Base-by-base conservation (phyloP, 1,140 invertebrate species). In the Sminthurides bifidus region DNA sequence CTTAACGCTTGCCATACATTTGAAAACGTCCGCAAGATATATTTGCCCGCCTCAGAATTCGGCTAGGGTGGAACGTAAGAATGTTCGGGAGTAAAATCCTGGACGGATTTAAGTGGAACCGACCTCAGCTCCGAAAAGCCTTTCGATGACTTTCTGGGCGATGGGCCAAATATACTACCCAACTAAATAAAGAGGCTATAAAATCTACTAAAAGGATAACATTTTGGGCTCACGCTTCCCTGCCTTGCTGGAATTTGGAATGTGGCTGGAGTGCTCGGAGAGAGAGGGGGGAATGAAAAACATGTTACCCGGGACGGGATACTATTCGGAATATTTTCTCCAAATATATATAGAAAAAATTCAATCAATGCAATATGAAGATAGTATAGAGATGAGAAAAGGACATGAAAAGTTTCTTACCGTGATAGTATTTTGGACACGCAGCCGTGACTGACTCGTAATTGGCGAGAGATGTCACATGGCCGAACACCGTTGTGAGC, bases 401-500 rank as follows among this genome's bases (percentile, higher is more conserved):
- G n/a, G n/a, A n/a, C n/a, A n/a, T n/a, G n/a, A n/a, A n/a, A 17
- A 37, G 12, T 37, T 37, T 30, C 38, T 57, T 48, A 96, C 81
- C 92, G 86, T 62, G 91, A 93, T 65, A 92, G 76, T 73, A 93
- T 92, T 77, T 93, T 92, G 63, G 87, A 91, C 66, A 92, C 89
- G 75, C 88, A 92, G 66, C 89, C 89, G 70, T 92, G 89, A 61
- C 86, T 90, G 60, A 93, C 88, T 59, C 87, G 78, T 57, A 92
- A 78, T 73, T 92, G 87, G 43, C 89, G 76, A 50, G 85, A 89
- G 72, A 92, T 92, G 75, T 95, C 92, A 46, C 63, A 64, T 64
- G 78, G 77, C 66, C 92, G 74, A 52, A 94, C 90, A 43, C 92
- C 92, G 68, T 92, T 92, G 72, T 94, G 90, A 21, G 92, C 91